Percentiles rank a stretch among this genome's conserved stretches.
Evolutionary conservation across 2,113 vertebrate genomes (phyloP).

Genomic region (Corythornis vintsioides): DNA sequence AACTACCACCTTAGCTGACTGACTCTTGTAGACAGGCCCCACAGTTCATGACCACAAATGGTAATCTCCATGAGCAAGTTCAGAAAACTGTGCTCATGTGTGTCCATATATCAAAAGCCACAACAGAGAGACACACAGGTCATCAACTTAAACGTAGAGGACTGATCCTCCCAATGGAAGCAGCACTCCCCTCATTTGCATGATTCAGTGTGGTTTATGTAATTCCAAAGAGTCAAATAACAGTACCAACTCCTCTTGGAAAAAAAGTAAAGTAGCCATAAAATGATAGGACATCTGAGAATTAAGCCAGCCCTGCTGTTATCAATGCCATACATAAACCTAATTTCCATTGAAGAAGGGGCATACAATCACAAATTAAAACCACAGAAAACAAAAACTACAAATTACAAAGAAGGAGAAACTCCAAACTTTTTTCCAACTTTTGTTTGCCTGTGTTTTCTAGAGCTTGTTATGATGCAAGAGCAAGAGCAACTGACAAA

Average conservation of each 20-base stretch:
- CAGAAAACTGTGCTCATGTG: background rate
- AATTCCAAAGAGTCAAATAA: background rate
- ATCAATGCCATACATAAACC: background rate
- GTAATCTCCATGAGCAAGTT: background rate
- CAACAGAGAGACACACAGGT: background rate
- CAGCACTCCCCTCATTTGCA: background rate
- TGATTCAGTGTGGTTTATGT: background rate
- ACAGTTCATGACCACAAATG: background rate
- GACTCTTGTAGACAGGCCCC: background rate
- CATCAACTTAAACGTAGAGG: background rate
- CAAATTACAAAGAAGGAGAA: background rate
- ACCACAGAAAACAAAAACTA: background rate
- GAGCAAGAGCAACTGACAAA: too few relatives aligned
- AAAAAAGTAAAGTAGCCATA: background rate
- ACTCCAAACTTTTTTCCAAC: background rate
- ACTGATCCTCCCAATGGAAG: background rate
- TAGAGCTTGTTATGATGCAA: background rate
- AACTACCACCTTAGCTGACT: background rate
- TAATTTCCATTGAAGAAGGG: background rate
- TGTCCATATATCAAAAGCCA: background rate
- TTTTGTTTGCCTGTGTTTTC: background rate
- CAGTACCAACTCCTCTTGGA: background rate
- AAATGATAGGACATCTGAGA: background rate
- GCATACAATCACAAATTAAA: background rate
- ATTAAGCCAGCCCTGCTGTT: accelerated